Evolutionary conservation across 30 jellyfish, hydroid and myxozoan species (phyloP).

Genomic region (Nemopilema nomurai): DNA sequence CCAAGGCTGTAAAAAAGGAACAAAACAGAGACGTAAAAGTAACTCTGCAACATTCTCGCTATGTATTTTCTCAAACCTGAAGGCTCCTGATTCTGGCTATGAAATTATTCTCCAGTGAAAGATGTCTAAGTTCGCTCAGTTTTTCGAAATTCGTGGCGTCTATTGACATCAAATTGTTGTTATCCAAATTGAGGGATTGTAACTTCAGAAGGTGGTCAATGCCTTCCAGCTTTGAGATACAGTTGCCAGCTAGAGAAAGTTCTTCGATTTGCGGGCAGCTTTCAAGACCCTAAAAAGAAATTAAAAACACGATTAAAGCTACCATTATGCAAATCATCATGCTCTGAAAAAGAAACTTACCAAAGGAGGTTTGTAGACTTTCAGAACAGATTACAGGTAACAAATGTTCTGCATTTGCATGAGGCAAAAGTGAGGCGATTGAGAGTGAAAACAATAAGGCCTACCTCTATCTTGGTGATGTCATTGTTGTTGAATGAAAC

Average conservation of each 20-base stretch:
- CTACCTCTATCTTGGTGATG: conserved; percentile 91
- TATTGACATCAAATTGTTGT: conserved; percentile 63
- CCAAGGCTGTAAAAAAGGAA: neutral
- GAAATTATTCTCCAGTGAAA: conserved; percentile 70
- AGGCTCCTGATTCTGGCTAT: conserved; percentile 65
- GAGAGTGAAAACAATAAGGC: neutral
- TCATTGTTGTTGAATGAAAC: conserved; percentile 86
- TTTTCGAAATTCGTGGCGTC: conserved; percentile 72
- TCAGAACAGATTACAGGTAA: too few species aligned
- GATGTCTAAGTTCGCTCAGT: conserved; percentile 44
- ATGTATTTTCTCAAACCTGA: conserved; percentile 57
- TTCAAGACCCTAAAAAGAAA: conserved; percentile 73
- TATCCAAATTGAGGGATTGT: conserved; percentile 57
- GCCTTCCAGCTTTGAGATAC: conserved; percentile 88
- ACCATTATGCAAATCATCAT: too few species aligned
- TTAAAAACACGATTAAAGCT: too few species aligned
- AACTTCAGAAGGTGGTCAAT: conserved; percentile 71
- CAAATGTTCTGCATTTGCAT: neutral
- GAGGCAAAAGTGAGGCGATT: neutral
- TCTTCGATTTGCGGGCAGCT: conserved; percentile 73
- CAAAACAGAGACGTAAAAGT: neutral
- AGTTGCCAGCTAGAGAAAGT: conserved; percentile 70
- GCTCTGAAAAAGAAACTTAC: too few species aligned
- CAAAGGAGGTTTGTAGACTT: too few species aligned
- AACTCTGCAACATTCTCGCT: neutral